These are phyloP conservation scores for Alcedo quadribrachys DNA, from an alignment of 2,797 vertebrate genomes.

Conservation along the genomic window DNA sequence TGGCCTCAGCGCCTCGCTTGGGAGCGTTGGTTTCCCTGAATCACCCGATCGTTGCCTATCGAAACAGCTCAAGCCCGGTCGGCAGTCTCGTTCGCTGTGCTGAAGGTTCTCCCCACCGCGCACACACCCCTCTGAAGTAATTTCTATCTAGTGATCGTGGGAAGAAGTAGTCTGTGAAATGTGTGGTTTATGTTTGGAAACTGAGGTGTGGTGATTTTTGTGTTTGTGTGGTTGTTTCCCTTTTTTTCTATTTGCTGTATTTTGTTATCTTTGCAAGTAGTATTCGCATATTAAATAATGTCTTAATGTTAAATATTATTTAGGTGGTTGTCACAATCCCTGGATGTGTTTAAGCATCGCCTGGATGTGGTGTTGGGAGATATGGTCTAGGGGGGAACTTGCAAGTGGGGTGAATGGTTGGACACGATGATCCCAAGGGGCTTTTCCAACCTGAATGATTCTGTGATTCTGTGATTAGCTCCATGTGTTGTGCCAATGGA, in stretches of 20 bases:
- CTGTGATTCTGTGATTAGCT: neutral
- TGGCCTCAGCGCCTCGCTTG: neutral
- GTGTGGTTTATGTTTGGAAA: neutral
- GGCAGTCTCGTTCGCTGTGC: neutral
- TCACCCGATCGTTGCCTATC: fast-evolving
- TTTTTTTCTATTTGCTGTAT: neutral
- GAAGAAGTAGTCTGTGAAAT: neutral
- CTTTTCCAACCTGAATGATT: no score
- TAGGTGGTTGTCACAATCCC: neutral
- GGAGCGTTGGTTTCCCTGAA: neutral
- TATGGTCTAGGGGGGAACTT: no score
- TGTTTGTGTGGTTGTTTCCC: neutral
- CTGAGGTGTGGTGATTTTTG: neutral
- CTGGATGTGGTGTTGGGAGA: no score
- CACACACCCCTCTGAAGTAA: neutral
- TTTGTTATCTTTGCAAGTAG: neutral
- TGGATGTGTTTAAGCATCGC: no score
- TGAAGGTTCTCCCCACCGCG: no score
- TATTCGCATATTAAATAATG: fast-evolving
- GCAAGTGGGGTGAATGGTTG: no score
- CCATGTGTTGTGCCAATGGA: constrained; percentile 33
- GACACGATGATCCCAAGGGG: no score
- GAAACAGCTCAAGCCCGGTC: neutral
- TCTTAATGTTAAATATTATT: neutral
- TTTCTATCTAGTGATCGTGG: neutral